These are phyloP conservation scores for Micrastur ruficollis DNA, from an alignment of 2,797 vertebrate genomes.

Conservation along the genomic window DNA sequence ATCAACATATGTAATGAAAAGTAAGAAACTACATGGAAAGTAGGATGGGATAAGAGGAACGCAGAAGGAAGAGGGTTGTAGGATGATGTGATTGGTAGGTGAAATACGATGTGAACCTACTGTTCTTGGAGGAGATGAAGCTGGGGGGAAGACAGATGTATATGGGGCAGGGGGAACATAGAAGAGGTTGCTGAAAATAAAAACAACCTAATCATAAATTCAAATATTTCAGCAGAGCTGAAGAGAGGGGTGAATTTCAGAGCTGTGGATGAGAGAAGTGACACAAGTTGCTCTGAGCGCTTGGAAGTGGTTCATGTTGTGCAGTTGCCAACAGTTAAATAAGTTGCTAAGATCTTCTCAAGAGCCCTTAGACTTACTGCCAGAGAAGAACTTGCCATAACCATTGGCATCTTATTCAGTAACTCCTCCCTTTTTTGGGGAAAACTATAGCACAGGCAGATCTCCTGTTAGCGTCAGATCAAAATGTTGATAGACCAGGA, in stretches of 20 bases:
- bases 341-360: background rate
- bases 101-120: background rate
- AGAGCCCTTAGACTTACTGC: background rate
- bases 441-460: background rate
- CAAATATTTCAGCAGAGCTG: background rate
- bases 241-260: background rate
- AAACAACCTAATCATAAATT: background rate
- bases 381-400: conserved; percentile 2
- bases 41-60: background rate
- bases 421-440: background rate
- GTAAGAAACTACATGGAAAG: background rate
- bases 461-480: background rate
- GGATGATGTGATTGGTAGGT: background rate
- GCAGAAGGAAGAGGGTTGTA: background rate
- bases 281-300: background rate
- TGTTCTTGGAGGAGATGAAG: background rate
- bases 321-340: background rate
- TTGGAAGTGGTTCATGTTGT: background rate
- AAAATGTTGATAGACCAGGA: background rate
- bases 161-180: too few species aligned
- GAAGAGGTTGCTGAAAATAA: background rate
- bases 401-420: background rate
- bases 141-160: background rate
- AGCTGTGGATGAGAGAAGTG: background rate
- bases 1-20: background rate